Base-by-base conservation (phyloP, 2,888 invertebrate genomes). In the Theodoxus fluviatilis region DNA sequence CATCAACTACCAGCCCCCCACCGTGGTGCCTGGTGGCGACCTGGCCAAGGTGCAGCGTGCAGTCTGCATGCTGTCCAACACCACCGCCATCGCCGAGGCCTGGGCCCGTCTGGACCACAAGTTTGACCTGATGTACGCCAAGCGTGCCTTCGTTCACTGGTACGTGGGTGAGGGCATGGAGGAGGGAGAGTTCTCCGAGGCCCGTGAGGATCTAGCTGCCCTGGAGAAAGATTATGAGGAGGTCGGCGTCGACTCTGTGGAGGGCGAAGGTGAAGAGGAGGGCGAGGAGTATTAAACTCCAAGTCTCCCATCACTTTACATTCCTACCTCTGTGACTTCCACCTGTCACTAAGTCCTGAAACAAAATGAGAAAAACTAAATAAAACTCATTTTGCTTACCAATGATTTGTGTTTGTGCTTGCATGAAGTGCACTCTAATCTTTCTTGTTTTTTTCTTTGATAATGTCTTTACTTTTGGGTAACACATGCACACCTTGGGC, bases 91-190 rank as follows among this genome's bases (percentile, higher is more conserved):
- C 81, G 92, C 93, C 18, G 92, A 94, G 82, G 95, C 95, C 67
- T 95, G 95, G 93, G 92, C 91, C 71, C 90, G 92, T 67, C 88
- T 96, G 28, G 90, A 91, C 79, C 90, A 90, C 79, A 95, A 96
- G 86, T 95, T 92, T 84, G 92, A 92, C 72, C 86, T 93, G 59
- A 93, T 96, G 91, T 94, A 92, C 81, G 89, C 91, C 71, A 94
- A 94, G 85, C 90, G 93, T 70, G 94, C 95, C 2, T 96, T 95
- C 85, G 92, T 96, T 9, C 95, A 95, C 87, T 95, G 93, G 94
- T 94, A 90, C 73, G 76, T 79, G 25, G 79, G 79, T 55, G 78
- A 79, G 68, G 80, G 80, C 66, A 81, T 81, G 81, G 81, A 81
- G 74, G 82, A 83, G 72, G 80, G 83, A 22, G 81, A 81, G 75